phyloP scores from a whole-genome alignment of 2,797 vertebrate species.

The Cynopterus sphinx region DNA sequence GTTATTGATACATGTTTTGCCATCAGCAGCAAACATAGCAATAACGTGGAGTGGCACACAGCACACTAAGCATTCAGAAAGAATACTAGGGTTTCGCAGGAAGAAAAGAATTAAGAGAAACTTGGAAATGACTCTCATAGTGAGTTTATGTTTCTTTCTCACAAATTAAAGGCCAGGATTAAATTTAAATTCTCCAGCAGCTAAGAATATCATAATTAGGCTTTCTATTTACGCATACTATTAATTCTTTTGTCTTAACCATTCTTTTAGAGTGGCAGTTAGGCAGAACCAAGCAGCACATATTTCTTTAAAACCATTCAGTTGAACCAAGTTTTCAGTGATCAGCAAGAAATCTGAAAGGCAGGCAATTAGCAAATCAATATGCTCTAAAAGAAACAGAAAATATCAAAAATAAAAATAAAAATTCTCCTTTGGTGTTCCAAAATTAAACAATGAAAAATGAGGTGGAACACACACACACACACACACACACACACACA shows the following conservation, averaged over 20 bases:
- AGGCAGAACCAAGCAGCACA: not conserved
- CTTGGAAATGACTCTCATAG: not conserved
- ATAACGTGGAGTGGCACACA: not conserved
- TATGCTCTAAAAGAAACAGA: not conserved
- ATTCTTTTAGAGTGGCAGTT: not conserved
- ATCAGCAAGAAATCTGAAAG: not conserved
- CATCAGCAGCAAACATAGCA: not conserved
- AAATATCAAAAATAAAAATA: not conserved
- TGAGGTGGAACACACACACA: not conserved
- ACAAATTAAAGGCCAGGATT: not conserved
- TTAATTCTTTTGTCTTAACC: not conserved
- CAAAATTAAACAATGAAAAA: not conserved
- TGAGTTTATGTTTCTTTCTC: not conserved
- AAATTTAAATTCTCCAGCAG: not conserved
- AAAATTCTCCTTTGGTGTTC: not conserved
- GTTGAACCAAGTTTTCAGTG: not conserved
- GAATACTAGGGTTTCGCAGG: not conserved
- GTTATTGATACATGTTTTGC: not conserved
- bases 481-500: not conserved
- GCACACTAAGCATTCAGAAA: not conserved
- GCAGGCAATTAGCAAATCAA: not conserved
- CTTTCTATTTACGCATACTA: not conserved
- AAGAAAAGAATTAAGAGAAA: not conserved
- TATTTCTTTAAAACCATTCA: not conserved
- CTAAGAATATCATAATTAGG: not conserved